These are phyloP conservation scores for Philereme vetulata DNA, from an alignment of 2,888 invertebrate species.

Conservation along the genomic window DNA sequence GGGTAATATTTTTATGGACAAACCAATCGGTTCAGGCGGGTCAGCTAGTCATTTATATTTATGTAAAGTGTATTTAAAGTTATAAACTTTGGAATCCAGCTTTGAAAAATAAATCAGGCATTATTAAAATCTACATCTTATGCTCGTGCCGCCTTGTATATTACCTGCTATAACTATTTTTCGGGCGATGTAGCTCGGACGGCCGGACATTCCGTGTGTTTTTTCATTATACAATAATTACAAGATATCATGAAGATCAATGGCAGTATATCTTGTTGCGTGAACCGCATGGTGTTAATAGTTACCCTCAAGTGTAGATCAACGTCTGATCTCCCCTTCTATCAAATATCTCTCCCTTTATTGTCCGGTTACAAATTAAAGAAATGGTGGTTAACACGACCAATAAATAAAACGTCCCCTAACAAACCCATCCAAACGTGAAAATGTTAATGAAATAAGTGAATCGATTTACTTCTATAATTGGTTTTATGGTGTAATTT, in stretches of 20 bases:
- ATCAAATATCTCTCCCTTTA: conserved; percentile 46
- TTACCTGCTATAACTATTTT: too few species aligned
- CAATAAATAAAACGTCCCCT: conserved; percentile 51
- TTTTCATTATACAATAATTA: neutral
- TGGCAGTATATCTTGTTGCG: conserved; percentile 23
- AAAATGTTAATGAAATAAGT: conserved; percentile 49
- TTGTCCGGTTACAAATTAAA: conserved; percentile 42
- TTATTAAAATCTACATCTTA: too few species aligned
- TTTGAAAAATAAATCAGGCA: too few species aligned
- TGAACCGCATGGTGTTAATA: conserved; percentile 28
- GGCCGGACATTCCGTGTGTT: too few species aligned
- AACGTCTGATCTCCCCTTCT: conserved; percentile 46
- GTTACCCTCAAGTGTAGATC: conserved; percentile 38
- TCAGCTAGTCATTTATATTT: too few species aligned
- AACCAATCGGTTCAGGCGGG: too few species aligned
- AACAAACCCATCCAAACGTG: conserved; percentile 42
- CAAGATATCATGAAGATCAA: neutral
- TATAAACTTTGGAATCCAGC: too few species aligned
- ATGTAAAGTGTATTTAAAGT: too few species aligned
- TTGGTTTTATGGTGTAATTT: too few species aligned
- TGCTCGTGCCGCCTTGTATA: too few species aligned
- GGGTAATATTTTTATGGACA: too few species aligned
- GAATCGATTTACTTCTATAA: neutral
- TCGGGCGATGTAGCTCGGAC: too few species aligned
- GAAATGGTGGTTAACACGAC: conserved; percentile 44